phyloP scores from a whole-genome alignment of 2,113 vertebrate species.

The Hydrolagus affinis region DNA sequence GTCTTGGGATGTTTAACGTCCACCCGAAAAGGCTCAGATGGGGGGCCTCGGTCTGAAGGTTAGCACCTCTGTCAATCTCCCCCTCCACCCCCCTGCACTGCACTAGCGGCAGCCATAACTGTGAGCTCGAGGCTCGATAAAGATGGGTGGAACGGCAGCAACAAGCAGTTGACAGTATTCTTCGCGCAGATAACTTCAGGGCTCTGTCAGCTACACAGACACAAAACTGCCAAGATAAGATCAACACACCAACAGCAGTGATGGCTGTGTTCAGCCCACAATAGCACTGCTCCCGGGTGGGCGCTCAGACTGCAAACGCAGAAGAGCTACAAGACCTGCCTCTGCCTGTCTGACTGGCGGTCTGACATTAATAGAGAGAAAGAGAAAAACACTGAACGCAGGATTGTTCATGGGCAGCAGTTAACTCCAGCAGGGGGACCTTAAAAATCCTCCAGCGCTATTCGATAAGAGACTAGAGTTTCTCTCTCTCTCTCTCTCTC shows the following conservation, averaged over 20 bases:
- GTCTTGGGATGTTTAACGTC: too few relatives aligned
- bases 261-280: not conserved
- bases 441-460: too few relatives aligned
- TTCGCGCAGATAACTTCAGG: not conserved
- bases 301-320: not conserved
- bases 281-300: not conserved
- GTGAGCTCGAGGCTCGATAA: too few relatives aligned
- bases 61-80: too few relatives aligned
- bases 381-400: not conserved
- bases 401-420: not conserved
- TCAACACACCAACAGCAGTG: not conserved
- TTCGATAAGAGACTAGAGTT: too few relatives aligned
- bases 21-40: too few relatives aligned
- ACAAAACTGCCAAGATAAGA: constrained; percentile 4
- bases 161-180: not conserved
- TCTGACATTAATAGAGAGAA: constrained; percentile 12
- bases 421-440: too few relatives aligned
- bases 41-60: too few relatives aligned
- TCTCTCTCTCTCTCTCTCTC: too few relatives aligned
- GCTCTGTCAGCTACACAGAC: not conserved
- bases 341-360: not conserved
- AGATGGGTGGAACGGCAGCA: too few relatives aligned
- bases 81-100: too few relatives aligned
- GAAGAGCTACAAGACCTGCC: not conserved
- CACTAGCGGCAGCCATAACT: too few relatives aligned